Base-by-base conservation (phyloP, 2,888 invertebrate genomes). In the Autographa gamma region DNA sequence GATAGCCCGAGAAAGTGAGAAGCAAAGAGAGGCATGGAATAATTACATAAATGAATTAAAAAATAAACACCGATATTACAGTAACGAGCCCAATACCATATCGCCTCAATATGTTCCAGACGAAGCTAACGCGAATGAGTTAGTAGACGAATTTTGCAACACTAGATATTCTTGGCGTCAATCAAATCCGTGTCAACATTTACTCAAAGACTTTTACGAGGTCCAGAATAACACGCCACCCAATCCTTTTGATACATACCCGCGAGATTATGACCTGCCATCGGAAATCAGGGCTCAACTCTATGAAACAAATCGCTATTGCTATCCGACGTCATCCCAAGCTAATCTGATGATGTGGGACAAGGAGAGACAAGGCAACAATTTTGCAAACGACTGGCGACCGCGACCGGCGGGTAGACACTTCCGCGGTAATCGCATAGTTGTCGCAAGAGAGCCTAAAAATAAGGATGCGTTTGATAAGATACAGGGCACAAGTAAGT, bases 21-120 rank as follows among this genome's bases (percentile, higher is more conserved):
- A 90, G 77, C 85, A 91, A 63, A 85, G 80, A 60, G 88, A 90
- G 69, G 78, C 85, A 1, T 93, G 92, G 91, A 91, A 92, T 73
- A 92, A 91, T 66, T 93, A 90, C 60, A 91, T 95, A n/a, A 91
- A 92, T 58, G 84, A 89, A 52, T 81, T 93, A 48, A 91, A 90
- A 73, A 90, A 85, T 68, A 93, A 89, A 79, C 90, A 93, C 63
- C 69, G 66, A 34, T 73, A 80, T 69, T 74, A 78, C n/a, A 80
- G 71, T 58, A 76, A 76, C 63, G 69, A 74, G 70, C 76, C 67
- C 18, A 74, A 18, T 60, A 77, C 32, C 61, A 83, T 74, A 66
- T 60, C 66, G 5, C 79, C 76, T n/a, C 73, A 78, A 59, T 83
- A 74, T 32, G 71, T 70, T n/a, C 70, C 74, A 11, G 74, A 74